Evolutionary conservation across 2,113 vertebrate species (phyloP).

Genomic region (Dromas ardeola): DNA sequence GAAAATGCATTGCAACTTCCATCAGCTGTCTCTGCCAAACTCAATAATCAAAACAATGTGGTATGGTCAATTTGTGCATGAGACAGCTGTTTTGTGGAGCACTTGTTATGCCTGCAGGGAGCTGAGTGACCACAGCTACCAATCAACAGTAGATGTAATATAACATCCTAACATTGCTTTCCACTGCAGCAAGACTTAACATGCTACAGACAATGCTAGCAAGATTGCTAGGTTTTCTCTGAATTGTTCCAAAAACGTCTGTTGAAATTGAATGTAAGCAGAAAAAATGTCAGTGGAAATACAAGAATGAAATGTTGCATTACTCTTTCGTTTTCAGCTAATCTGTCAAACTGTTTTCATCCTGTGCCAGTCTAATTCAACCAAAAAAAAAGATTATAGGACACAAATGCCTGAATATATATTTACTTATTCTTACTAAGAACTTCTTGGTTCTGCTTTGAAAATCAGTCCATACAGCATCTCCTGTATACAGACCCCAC

Average conservation of each 20-base stretch:
- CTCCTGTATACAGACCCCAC: not conserved
- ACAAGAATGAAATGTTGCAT: not conserved
- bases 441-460: not conserved
- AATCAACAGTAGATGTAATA: not conserved
- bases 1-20: not conserved
- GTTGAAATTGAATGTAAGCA: not conserved
- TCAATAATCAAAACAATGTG: conserved; percentile 14
- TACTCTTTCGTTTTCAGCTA: not conserved
- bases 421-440: not conserved
- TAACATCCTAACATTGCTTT: not conserved
- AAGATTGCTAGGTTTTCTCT: not conserved
- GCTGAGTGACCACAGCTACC: conserved; percentile 19
- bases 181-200: not conserved
- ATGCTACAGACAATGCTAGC: not conserved
- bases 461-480: not conserved
- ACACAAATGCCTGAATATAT: not conserved
- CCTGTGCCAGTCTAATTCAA: not conserved
- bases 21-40: conserved; percentile 18
- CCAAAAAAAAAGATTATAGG: not conserved
- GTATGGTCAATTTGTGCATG: not conserved
- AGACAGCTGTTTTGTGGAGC: conserved; percentile 28
- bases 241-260: not conserved
- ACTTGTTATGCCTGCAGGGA: conserved; percentile 17
- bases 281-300: not conserved
- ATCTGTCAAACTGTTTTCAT: not conserved